Evolutionary conservation across 2,888 invertebrate species (phyloP), one percentile per base, ranked within the genome.

Genomic region (Ennomos fuscantarius): DNA sequence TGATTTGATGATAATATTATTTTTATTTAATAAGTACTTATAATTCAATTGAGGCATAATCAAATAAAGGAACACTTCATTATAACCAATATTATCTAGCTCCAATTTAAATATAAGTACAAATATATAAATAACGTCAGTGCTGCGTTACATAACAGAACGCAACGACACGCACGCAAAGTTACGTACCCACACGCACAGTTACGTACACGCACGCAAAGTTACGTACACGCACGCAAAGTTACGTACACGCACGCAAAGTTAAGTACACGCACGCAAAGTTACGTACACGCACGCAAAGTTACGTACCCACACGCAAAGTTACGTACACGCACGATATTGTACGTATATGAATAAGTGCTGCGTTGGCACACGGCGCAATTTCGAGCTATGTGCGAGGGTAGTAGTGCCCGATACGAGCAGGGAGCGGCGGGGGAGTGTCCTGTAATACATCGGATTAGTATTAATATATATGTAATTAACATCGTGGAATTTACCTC

Each of bases 371-470:
- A 63, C 33, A 15, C 41, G 12, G 46, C 51, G 53, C 55, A 52
- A 51, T 57, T 40, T 54, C 62, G 66, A 73, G 81, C 87, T 92
- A 90, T 87, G 91, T 87, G 72, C 92, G 86, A 8, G 90, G 89
- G 75, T 78, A 92, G 73, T 87, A 91, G 72, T 87, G 89, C 8
- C 90, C 91, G 36, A 89, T 89, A 71, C 91, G 91, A 8, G 91
- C 91, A n/a, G 91, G 91, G 32, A 92, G 74, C 37, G 91, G 91
- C 5, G 91, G 91, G 6, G 91, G 91, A 0, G 89, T 90, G 67
- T 92, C 91, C 91, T 92, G 83, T 0, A 79, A 65, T 60, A 52
- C 41, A 55, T 55, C 45, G 45, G 51, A 24, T 24, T 35, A 48
- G 37, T 56, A 55, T 10, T 34, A 40, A 32, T 35, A 34, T 9